Evolutionary conservation across 2,113 vertebrate species (phyloP).

Genomic region (Lycaon pictus): DNA sequence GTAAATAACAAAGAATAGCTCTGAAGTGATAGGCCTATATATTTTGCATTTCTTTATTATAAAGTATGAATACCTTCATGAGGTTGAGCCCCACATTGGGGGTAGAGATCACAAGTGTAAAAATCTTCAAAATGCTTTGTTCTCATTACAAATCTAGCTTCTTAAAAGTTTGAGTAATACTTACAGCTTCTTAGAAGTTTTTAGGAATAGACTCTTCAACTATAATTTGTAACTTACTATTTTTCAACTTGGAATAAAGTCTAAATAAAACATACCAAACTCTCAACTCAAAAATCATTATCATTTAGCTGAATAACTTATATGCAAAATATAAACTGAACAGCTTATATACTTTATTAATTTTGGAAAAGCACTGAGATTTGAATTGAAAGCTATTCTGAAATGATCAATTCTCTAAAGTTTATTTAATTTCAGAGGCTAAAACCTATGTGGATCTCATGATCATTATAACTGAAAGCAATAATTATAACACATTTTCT

Average conservation of each 20-base stretch:
- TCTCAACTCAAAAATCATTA: constrained; percentile 11
- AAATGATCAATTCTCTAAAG: constrained; percentile 8
- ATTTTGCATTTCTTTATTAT: not conserved
- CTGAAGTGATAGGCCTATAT: constrained; percentile 16
- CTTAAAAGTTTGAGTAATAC: constrained; percentile 34
- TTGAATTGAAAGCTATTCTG: constrained; percentile 45
- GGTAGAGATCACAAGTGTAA: not conserved
- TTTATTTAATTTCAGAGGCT: constrained; percentile 1
- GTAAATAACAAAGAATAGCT: not conserved
- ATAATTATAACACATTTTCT: not conserved
- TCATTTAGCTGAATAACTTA: not conserved
- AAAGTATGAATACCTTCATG: constrained; percentile 7
- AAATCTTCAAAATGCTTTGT: constrained; percentile 46
- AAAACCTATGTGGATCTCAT: not conserved
- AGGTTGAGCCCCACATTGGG: not conserved
- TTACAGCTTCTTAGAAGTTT: not conserved
- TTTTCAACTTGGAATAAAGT: constrained; percentile 17
- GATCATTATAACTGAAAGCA: not conserved
- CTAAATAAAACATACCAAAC: not conserved
- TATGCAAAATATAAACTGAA: not conserved
- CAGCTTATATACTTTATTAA: not conserved
- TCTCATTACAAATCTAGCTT: constrained; percentile 16
- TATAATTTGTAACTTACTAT: not conserved
- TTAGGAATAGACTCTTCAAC: constrained; percentile 6
- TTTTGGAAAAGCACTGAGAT: constrained; percentile 49